Percentiles rank a stretch among this genome's conserved stretches.
phyloP scores from a whole-genome alignment of 2,113 vertebrate genomes.

The Tetrao urogallus region DNA sequence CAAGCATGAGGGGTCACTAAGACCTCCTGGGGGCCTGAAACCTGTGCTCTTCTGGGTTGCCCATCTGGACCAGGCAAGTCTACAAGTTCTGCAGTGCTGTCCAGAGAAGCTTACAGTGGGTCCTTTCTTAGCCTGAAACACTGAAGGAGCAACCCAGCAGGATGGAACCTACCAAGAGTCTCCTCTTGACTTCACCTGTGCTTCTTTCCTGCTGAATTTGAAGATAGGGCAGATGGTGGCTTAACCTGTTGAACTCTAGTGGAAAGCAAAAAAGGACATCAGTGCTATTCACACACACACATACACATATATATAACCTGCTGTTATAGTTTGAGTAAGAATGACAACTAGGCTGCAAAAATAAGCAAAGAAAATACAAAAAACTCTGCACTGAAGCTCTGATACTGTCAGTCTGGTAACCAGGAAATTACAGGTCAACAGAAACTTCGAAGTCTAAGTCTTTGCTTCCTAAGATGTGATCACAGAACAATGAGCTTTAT shows the following conservation, averaged over 20 bases:
- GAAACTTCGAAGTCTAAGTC: neutral
- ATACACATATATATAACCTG: neutral
- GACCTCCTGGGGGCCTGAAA: neutral
- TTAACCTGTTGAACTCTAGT: neutral
- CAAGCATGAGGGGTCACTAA: neutral
- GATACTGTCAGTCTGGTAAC: neutral
- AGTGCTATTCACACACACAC: neutral
- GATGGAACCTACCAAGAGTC: neutral
- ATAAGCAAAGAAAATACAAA: neutral
- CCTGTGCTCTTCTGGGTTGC: neutral
- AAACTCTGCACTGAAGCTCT: neutral
- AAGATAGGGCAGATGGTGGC: neutral
- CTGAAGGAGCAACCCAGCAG: neutral
- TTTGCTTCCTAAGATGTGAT: neutral
- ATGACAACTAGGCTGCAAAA: neutral
- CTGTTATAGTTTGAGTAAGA: neutral
- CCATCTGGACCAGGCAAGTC: neutral
- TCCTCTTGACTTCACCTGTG: neutral
- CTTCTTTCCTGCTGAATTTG: neutral
- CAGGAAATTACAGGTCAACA: neutral
- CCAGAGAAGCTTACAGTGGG: fast-evolving
- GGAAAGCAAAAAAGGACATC: neutral
- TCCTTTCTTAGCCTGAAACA: neutral
- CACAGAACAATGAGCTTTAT: neutral
- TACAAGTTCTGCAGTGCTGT: neutral